A percentile compares a stretch with the other conserved stretches of the same genome.
phyloP scores from a whole-genome alignment of 2,113 vertebrate species.

The Ursus arctos region DNA sequence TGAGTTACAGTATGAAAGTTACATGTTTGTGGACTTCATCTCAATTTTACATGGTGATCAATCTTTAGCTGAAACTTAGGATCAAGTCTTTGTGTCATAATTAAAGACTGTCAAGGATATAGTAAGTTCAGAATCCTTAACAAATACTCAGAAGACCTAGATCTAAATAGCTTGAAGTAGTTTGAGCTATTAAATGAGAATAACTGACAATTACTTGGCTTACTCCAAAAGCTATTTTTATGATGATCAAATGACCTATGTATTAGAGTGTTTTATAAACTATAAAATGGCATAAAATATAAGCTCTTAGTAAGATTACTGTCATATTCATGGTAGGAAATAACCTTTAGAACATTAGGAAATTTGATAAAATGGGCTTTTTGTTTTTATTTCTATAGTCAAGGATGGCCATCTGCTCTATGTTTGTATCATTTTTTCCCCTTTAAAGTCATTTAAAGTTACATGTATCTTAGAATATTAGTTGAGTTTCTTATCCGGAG shows the following conservation, averaged over 20 bases:
- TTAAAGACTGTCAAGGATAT: background rate
- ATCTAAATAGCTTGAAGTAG: background rate
- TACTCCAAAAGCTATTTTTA: background rate
- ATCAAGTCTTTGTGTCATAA: background rate
- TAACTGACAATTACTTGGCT: background rate
- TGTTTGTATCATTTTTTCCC: background rate
- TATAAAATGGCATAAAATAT: background rate
- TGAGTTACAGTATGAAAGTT: background rate
- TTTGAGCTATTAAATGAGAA: background rate
- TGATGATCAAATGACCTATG: background rate
- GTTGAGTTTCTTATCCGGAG: conserved; percentile 29
- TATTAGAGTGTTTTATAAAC: conserved; percentile 34
- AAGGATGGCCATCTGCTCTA: background rate
- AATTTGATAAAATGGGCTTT: background rate
- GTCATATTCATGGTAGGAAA: background rate
- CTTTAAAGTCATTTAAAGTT: conserved; percentile 22
- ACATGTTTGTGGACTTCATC: background rate
- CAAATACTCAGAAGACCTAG: background rate
- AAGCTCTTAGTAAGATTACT: conserved; percentile 3
- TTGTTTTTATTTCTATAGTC: background rate
- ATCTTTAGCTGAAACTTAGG: conserved; percentile 42
- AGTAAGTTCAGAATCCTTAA: background rate
- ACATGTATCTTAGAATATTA: background rate
- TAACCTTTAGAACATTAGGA: conserved; percentile 31
- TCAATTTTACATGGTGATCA: background rate